phyloP scores from a whole-genome alignment of 2,113 vertebrate species.

The Mixornis gularis region DNA sequence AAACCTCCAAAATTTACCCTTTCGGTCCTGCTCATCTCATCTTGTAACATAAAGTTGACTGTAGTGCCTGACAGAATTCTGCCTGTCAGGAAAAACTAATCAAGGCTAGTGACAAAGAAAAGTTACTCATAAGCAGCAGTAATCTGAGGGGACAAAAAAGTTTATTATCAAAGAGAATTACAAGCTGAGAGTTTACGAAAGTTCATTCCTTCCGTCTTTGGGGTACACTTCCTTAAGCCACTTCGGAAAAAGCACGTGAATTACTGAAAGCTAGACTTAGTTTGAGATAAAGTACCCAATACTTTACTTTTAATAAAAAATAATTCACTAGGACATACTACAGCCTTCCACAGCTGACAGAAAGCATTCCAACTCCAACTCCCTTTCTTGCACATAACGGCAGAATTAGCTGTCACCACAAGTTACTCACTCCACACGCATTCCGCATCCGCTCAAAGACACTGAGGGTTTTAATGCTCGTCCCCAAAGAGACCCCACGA shows the following conservation, averaged over 20 bases:
- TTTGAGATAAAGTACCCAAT: rapidly evolving
- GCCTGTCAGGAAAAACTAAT: not conserved
- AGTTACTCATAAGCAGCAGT: not conserved
- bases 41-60: not conserved
- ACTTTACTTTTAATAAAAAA: not conserved
- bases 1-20: not conserved
- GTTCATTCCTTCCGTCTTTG: not conserved
- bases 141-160: not conserved
- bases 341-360: not conserved
- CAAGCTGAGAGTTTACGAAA: not conserved
- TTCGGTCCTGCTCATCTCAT: not conserved
- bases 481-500: rapidly evolving
- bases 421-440: rapidly evolving
- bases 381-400: rapidly evolving
- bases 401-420: rapidly evolving
- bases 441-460: rapidly evolving
- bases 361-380: not conserved
- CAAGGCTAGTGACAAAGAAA: not conserved
- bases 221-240: not conserved
- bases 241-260: rapidly evolving
- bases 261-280: not conserved
- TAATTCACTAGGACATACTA: not conserved
- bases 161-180: not conserved
- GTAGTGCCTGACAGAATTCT: not conserved
- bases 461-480: rapidly evolving